phyloP scores from a whole-genome alignment of 2,797 vertebrate species.

The Ispidina picta region DNA sequence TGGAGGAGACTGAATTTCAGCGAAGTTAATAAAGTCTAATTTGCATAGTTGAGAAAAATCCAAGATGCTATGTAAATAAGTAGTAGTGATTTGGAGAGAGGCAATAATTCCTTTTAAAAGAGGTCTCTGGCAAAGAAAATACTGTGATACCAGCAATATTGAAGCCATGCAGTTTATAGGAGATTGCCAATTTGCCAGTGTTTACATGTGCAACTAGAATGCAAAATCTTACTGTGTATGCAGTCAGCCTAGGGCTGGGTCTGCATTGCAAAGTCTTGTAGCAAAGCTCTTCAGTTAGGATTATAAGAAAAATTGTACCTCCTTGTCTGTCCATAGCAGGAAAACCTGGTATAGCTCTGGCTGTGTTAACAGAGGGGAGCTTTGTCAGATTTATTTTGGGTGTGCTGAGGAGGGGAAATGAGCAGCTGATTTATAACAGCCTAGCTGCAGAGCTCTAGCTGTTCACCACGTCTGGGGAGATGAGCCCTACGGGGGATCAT shows the following conservation, averaged over 20 bases:
- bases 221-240: neutral
- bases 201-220: neutral
- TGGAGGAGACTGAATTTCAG: neutral
- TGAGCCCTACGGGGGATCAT: neutral
- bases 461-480: neutral
- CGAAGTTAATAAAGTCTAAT: slow-evolving; percentile 2
- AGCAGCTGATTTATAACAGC: neutral
- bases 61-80: neutral
- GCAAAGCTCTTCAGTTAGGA: neutral
- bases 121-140: neutral
- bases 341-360: neutral
- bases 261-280: neutral
- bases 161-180: neutral
- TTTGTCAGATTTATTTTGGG: neutral
- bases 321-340: neutral
- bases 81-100: neutral
- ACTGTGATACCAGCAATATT: neutral
- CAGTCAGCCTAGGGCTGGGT: neutral
- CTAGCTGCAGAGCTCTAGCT: neutral
- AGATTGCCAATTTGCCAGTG: neutral
- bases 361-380: neutral
- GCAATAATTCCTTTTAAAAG: neutral
- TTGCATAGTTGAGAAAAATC: neutral
- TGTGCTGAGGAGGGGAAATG: neutral
- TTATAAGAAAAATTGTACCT: neutral